These are phyloP conservation scores for Otus scops DNA, from an alignment of 2,797 vertebrate genomes.

Conservation along the genomic window DNA sequence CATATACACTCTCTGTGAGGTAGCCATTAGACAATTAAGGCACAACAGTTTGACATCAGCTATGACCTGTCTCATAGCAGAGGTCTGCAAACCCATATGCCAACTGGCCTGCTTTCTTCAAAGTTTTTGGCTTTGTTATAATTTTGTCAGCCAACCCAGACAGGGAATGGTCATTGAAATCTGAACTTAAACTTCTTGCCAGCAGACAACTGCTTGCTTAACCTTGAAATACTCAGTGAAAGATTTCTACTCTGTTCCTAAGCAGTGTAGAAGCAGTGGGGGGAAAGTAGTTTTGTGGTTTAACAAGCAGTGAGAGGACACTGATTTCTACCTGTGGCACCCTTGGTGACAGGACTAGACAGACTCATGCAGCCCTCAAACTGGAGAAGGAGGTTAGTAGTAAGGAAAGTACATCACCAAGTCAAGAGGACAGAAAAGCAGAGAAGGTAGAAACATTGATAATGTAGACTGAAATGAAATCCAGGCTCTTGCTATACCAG, in stretches of 20 bases:
- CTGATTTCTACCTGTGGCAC: background rate
- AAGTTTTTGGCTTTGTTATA: conserved; percentile 5
- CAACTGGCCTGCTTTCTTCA: background rate
- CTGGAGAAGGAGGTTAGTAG: background rate
- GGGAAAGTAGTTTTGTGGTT: no score
- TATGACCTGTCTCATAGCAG: background rate
- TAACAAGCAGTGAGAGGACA: background rate
- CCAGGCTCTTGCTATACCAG: background rate
- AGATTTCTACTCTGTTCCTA: background rate
- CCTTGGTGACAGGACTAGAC: background rate
- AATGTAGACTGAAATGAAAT: background rate
- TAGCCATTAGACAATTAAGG: background rate
- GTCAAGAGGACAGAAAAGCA: background rate
- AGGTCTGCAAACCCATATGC: background rate
- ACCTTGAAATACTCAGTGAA: background rate
- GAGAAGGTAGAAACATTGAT: background rate
- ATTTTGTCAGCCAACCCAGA: background rate
- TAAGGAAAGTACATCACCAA: background rate
- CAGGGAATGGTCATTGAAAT: background rate
- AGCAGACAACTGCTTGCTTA: background rate
- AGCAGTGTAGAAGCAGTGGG: background rate
- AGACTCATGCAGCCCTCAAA: background rate
- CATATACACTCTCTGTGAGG: background rate
- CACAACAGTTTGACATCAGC: background rate
- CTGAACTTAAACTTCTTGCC: background rate